A percentile compares a stretch with the other conserved stretches of the same genome.
phyloP scores from a whole-genome alignment of 2,797 vertebrate genomes.

The Sebastes reedi region DNA sequence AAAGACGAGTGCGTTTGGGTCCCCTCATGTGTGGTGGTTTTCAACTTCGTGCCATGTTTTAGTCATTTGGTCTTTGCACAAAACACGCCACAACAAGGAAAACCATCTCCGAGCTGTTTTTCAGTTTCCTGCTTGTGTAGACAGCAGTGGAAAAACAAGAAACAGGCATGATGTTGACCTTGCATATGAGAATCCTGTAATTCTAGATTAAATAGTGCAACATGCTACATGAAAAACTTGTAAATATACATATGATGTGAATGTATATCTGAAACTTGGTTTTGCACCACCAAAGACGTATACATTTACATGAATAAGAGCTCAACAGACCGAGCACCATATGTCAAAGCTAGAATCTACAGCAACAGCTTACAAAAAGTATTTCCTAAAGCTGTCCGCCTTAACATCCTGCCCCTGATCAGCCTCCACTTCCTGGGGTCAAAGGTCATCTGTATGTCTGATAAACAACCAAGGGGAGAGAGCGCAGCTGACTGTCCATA shows the following conservation, averaged over 20 bases:
- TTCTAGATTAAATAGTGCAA: not conserved
- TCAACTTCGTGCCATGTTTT: constrained; percentile 36
- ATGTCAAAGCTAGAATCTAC: not conserved
- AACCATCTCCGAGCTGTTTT: not conserved
- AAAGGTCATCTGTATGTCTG: constrained; percentile 50
- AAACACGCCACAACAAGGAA: not conserved
- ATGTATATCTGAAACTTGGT: not conserved
- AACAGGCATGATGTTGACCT: not conserved
- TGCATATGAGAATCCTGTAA: not conserved
- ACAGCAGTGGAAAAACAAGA: not conserved
- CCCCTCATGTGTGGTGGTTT: constrained; percentile 34
- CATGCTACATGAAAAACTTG: not conserved
- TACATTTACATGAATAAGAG: not conserved
- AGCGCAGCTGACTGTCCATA: constrained; percentile 30
- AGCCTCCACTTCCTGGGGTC: constrained; percentile 55
- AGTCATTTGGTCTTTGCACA: not conserved
- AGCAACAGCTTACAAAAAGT: constrained; percentile 20
- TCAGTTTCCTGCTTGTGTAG: not conserved
- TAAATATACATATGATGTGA: not conserved
- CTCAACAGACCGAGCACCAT: not conserved
- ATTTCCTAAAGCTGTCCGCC: constrained; percentile 41
- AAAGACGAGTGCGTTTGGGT: constrained; percentile 33
- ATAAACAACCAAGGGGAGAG: constrained; percentile 41
- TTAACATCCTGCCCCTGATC: constrained; percentile 65
- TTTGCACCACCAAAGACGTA: not conserved